Conservation (phyloP, 2,888 invertebrate genomes). For the Sphaeridia pumilis region DNA sequence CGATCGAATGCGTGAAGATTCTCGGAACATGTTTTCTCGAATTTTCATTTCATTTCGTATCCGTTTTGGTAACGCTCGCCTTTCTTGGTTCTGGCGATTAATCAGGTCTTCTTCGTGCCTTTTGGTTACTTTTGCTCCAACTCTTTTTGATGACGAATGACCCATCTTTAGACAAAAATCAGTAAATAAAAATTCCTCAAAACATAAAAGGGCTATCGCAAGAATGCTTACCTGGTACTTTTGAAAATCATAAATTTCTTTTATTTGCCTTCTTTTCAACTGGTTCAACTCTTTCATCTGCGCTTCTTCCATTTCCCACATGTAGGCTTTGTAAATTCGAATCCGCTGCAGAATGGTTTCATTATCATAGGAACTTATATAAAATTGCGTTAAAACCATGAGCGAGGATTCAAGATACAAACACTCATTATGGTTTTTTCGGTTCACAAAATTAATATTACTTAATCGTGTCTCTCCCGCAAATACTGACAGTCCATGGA, state of each 20-base stretch:
- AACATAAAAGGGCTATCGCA: background rate
- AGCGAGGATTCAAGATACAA: no score
- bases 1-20: conserved; percentile 74
- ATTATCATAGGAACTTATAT: no score
- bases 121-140: conserved; percentile 56
- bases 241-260: conserved; percentile 94
- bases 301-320: conserved; percentile 96
- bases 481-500: conserved; percentile 85
- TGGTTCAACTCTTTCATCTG: conserved; percentile 96
- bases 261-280: conserved; percentile 82
- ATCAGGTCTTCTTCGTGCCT: conserved; percentile 72
- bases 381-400: no score
- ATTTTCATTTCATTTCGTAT: conserved; percentile 96
- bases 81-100: conserved; percentile 80
- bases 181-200: no score
- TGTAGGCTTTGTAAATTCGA: conserved; percentile 54
- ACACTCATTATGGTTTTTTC: no score
- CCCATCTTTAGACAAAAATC: conserved; percentile 51
- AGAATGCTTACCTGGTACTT: conserved; percentile 55
- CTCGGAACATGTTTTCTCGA: conserved; percentile 96
- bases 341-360: conserved; percentile 30
- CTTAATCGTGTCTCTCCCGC: conserved; percentile 78
- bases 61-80: conserved; percentile 85
- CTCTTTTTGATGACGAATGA: conserved; percentile 93
- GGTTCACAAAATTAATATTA: no score